Base-by-base conservation (phyloP, 2,797 vertebrate genomes). In the Phylloscopus collybita region DNA sequence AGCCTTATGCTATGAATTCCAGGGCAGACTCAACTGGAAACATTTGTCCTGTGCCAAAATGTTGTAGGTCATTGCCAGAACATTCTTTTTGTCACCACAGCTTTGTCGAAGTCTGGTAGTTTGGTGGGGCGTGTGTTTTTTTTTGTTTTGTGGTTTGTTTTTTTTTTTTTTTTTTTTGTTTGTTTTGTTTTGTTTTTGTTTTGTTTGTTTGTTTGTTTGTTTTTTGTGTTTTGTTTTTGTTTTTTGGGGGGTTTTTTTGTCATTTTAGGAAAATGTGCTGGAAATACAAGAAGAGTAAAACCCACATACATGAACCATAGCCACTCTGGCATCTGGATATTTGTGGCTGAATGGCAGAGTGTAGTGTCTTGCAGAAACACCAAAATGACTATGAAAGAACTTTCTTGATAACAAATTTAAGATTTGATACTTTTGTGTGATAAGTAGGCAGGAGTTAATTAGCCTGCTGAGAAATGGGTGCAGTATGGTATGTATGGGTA, bases 1-100 rank as follows among this genome's bases (percentile, higher is more conserved):
- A 93, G 42, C 34, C 78, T 92, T 88, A 40, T 5, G 4, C 79
- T 80, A 53, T 19, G 57, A 91, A 75, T 96, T 93, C 10, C 51
- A 66, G n/a, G 17, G 19, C 38, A 92, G 84, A 90, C 59, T 32
- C 82, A 79, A 47, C 44, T 47, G 54, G 56, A 80, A 81, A 44
- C 3, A 9, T 73, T 81, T 87, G 14, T 69, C 18, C 42, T 69
- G 17, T 16, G 7, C 23, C 47, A 82, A 62, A 64, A 53, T 34
- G 34, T 62, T 59, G 2, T 60, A 79, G 54, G 54, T 64, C 11
- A 27, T 36, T 84, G 26, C 23, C 38, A 36, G 36, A 50, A 36
- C 13, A 16, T 76, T 72, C 8, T 69, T 75, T 80, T 66, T 89
- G 36, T 64, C 60, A 61, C 26, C 36, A 21, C 40, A 42, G 21